Percentiles rank a stretch among this genome's conserved stretches.
phyloP scores from a whole-genome alignment of 2,888 invertebrate genomes.

The Mesochorus sp. region DNA sequence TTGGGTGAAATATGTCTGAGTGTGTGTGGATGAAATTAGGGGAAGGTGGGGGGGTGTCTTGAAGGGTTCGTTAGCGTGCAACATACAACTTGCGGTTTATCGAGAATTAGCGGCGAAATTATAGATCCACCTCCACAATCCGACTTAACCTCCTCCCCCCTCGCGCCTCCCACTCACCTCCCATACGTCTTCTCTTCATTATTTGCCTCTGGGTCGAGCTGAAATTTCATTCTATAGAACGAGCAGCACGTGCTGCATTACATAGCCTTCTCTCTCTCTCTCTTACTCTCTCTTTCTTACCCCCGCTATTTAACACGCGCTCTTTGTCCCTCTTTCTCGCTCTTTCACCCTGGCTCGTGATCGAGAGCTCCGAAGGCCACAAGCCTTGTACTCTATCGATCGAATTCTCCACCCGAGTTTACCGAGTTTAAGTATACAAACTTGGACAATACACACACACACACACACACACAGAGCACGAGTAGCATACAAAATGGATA shows the following conservation, averaged over 20 bases:
- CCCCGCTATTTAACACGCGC: too few species aligned
- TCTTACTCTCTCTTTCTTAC: background rate
- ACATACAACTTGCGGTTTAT: slow-evolving; percentile 20
- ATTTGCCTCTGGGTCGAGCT: background rate
- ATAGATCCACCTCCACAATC: slow-evolving; percentile 43
- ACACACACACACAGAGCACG: background rate
- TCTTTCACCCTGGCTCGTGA: slow-evolving; percentile 21
- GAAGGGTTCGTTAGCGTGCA: slow-evolving; percentile 43
- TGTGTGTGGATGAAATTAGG: background rate
- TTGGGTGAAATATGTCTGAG: background rate
- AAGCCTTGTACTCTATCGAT: slow-evolving; percentile 58
- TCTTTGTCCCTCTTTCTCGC: slow-evolving; percentile 2
- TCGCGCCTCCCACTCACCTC: background rate
- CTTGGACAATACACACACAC: background rate
- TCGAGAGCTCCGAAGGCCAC: slow-evolving; percentile 62
- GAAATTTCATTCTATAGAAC: slow-evolving; percentile 41
- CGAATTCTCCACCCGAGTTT: slow-evolving; percentile 49
- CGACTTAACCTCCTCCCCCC: background rate
- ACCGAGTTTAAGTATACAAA: too few species aligned
- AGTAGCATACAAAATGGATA: too few species aligned
- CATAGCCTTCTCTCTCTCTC: background rate
- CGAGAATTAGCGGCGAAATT: slow-evolving; percentile 52
- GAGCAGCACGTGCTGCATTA: slow-evolving; percentile 48
- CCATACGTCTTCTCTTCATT: background rate
- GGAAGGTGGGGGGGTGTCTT: background rate